These are phyloP conservation scores for Calliphora vomitoria DNA, from an alignment of 2,888 invertebrate genomes.

Conservation along the genomic window DNA sequence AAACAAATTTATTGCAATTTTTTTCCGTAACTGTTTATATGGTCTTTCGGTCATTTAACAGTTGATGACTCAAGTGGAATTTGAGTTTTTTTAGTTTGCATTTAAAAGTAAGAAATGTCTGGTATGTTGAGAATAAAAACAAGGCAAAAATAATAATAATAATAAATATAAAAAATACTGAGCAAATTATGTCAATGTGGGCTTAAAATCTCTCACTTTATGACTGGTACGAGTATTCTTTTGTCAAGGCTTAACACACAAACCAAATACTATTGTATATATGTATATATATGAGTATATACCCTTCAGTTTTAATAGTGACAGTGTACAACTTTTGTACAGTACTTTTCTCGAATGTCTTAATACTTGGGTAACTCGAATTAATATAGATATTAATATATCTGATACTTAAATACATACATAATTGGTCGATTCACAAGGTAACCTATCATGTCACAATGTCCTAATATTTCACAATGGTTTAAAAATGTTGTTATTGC, in stretches of 20 bases:
- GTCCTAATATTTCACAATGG: too few relatives aligned
- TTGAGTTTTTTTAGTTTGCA: constrained; percentile 10
- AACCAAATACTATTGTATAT: constrained; percentile 12
- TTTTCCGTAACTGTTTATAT: not conserved
- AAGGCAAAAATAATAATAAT: not conserved
- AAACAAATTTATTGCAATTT: not conserved
- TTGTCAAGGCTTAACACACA: constrained; percentile 32
- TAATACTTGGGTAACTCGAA: too few relatives aligned
- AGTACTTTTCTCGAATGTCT: too few relatives aligned
- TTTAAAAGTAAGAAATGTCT: constrained; percentile 24
- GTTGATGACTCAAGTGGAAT: constrained; percentile 37
- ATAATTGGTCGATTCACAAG: too few relatives aligned
- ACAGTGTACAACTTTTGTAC: too few relatives aligned
- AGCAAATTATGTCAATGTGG: constrained; percentile 42
- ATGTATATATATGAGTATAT: too few relatives aligned
- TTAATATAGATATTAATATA: too few relatives aligned
- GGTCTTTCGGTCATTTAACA: constrained; percentile 21
- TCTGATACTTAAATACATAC: too few relatives aligned
- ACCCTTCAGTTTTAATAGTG: too few relatives aligned
- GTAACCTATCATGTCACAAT: too few relatives aligned
- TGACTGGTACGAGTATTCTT: constrained; percentile 25
- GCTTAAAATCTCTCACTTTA: constrained; percentile 35
- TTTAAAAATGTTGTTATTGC: too few relatives aligned
- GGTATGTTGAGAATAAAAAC: constrained; percentile 32
- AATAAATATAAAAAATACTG: not conserved